These are phyloP conservation scores for Synanthedon formicaeformis DNA, from an alignment of 2,888 invertebrate genomes.

Conservation along the genomic window DNA sequence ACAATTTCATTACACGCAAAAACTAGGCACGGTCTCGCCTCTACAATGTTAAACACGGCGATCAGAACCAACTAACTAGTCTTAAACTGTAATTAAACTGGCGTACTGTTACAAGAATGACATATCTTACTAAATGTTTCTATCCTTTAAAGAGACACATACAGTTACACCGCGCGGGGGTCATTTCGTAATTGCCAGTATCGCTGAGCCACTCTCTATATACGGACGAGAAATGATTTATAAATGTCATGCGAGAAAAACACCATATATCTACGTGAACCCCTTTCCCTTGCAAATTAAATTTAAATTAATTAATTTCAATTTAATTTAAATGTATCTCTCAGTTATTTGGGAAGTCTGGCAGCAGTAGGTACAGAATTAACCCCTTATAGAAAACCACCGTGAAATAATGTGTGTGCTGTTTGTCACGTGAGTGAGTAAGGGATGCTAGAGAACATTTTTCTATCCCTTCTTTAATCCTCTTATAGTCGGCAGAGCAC, in stretches of 20 bases:
- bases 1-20: constrained; percentile 47
- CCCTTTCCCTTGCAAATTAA: neutral
- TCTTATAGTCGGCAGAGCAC: no score
- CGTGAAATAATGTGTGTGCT: no score
- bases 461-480: no score
- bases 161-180: constrained; percentile 45
- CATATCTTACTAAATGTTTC: constrained; percentile 62
- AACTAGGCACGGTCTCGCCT: constrained; percentile 31
- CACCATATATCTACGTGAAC: neutral
- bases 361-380: no score
- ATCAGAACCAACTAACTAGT: constrained; percentile 43
- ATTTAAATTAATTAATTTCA: no score
- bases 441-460: no score
- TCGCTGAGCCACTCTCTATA: constrained; percentile 33
- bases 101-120: constrained; percentile 57
- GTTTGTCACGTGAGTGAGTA: no score
- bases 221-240: constrained; percentile 40
- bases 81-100: constrained; percentile 52
- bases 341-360: no score
- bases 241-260: constrained; percentile 24
- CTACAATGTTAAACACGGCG: constrained; percentile 51
- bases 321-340: no score
- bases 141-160: constrained; percentile 48
- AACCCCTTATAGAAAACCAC: no score
- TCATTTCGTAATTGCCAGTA: constrained; percentile 54